Evolutionary conservation across 2,113 vertebrate species (phyloP).

Genomic region (Anhinga rufa): DNA sequence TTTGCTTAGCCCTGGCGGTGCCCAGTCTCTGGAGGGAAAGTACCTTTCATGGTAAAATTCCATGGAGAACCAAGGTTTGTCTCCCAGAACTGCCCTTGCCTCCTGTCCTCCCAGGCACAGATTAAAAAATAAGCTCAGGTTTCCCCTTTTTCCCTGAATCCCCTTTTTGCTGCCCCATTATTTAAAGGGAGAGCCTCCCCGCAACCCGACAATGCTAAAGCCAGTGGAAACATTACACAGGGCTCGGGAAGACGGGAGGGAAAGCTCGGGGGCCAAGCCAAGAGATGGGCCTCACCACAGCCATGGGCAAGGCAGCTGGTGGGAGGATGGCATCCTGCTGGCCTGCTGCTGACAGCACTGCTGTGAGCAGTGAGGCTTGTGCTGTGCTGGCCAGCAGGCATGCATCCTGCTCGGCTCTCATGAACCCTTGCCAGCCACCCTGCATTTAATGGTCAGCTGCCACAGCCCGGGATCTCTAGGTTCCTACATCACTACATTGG

Average conservation of each 20-base stretch:
- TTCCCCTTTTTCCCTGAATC: background rate
- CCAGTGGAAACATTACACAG: background rate
- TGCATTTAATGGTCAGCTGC: fast-evolving
- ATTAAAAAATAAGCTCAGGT: background rate
- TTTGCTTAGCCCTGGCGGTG: background rate
- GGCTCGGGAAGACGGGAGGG: background rate
- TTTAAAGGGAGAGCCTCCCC: background rate
- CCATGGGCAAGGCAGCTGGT: background rate
- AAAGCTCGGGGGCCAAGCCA: background rate
- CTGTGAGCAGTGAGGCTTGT: fast-evolving
- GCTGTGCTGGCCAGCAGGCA: background rate
- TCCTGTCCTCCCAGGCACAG: background rate
- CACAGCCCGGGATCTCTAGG: background rate
- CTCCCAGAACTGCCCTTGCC: background rate
- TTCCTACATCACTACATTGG: background rate
- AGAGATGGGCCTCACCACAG: background rate
- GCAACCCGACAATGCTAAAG: background rate
- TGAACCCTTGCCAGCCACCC: background rate
- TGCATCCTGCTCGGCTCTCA: background rate
- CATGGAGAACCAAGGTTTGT: background rate
- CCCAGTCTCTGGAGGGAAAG: background rate
- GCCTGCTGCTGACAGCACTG: background rate
- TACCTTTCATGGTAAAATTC: background rate
- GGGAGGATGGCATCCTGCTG: background rate
- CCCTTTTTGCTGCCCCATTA: background rate